Base-by-base conservation (phyloP, 2,113 vertebrate genomes). In the Tretioscincus oriximinensis region DNA sequence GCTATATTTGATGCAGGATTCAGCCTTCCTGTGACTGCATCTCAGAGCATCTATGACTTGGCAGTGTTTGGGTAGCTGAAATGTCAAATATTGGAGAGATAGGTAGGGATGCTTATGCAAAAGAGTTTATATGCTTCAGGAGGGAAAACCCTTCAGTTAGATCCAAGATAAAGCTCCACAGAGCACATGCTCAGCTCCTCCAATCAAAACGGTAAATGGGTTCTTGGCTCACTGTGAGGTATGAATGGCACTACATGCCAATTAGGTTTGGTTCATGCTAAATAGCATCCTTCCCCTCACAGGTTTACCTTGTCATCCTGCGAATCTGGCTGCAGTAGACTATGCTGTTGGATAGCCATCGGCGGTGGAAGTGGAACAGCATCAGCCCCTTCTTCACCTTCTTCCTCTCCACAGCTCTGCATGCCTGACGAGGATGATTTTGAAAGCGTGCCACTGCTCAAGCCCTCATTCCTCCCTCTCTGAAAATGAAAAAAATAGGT, bases 281-380 rank as follows among this genome's bases (percentile, higher is more conserved):
- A 0, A 1, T 4, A 29, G 80, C 65, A 51, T n/a, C 18, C 18
- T 78, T 76, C 18, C 68, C 11, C 0, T 7, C 72, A 47, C 6
- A 51, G 28, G 86, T 93, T 92, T 94, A 99, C 98, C 98, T 99
- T 99, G 94, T 99, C 98, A 7, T 99, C 98, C 95, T 99, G 98
- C 0, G 98, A 95, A 91, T 99, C 98, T 0, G 98, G 95, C 93
- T 99, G 98, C 47, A 99, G 97, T 51, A 99, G 97, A 90, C 97
- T 99, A 93, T 99, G 98, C 31, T 99, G 98, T 88, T 99, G 98
- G 89, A 99, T 99, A 90, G 98, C 98, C 98, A 99, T 99, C 1
- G 98, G 98, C 0, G 98, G 98, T 21, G 98, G 98, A 58, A 99
- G 96, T 0, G 98, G 98, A 5, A 99, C 97, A 0, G 98, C 94